Conservation (phyloP, 2,888 invertebrate genomes). For the Aelia acuminata region DNA sequence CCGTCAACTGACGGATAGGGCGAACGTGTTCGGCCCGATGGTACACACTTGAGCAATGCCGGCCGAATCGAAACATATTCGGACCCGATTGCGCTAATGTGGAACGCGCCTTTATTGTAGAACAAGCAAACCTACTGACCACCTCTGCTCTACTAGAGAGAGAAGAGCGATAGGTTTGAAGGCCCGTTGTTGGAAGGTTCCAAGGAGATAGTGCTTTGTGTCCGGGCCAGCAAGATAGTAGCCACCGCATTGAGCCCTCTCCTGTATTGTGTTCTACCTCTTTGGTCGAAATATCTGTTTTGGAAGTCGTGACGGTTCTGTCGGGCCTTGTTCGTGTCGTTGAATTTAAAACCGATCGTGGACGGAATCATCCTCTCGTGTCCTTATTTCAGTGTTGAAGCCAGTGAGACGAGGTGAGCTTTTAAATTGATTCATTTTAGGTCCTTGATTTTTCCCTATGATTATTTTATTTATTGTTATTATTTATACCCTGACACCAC, state of each 20-base stretch:
- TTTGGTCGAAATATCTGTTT: slow-evolving; percentile 89
- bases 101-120: too few species aligned
- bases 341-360: slow-evolving; percentile 37
- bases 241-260: background rate
- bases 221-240: background rate
- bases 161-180: background rate
- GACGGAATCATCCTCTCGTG: background rate
- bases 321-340: background rate
- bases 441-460: background rate
- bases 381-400: background rate
- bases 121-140: too few species aligned
- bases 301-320: background rate
- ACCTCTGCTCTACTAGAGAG: too few species aligned
- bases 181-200: background rate
- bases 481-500: too few species aligned
- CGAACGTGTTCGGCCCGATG: too few species aligned
- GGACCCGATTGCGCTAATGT: too few species aligned
- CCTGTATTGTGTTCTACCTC: slow-evolving; percentile 77
- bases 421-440: background rate
- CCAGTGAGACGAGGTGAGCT: background rate
- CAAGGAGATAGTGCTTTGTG: background rate
- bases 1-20: too few species aligned
- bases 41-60: too few species aligned
- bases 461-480: too few species aligned
- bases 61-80: too few species aligned